A percentile compares a stretch with the other conserved stretches of the same genome.
These are phyloP conservation scores for Scrobipalpa atriplicella DNA, from an alignment of 2,888 invertebrate genomes.

Conservation along the genomic window DNA sequence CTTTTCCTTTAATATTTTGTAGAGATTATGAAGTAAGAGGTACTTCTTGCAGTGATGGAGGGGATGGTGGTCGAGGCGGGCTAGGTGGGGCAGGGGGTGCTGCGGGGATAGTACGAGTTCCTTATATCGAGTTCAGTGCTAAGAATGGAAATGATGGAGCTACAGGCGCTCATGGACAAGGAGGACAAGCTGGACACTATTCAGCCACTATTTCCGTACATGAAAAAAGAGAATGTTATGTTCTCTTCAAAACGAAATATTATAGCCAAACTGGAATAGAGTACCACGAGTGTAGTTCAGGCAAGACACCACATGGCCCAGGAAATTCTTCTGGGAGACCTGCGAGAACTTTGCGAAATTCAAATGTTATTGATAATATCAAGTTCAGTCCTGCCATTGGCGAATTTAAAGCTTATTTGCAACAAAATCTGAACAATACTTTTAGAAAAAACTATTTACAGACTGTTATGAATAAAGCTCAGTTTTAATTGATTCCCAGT, in stretches of 20 bases:
- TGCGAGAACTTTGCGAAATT: too few species aligned
- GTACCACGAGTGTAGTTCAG: neutral
- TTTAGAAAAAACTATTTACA: too few species aligned
- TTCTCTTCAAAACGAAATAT: neutral
- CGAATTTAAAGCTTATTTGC: too few species aligned
- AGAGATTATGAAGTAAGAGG: neutral
- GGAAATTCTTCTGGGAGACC: neutral
- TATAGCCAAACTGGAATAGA: neutral
- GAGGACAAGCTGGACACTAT: neutral
- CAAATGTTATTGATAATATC: too few species aligned
- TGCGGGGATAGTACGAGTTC: neutral
- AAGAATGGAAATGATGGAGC: neutral
- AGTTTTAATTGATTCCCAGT: too few species aligned
- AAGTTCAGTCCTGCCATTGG: too few species aligned
- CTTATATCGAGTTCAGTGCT: neutral
- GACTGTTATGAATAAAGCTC: too few species aligned
- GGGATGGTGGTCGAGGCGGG: neutral
- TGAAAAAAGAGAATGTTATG: neutral
- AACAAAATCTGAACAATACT: too few species aligned
- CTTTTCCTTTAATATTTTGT: neutral
- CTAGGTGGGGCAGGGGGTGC: neutral
- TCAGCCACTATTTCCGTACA: neutral
- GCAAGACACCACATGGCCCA: neutral
- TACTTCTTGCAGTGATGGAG: constrained; percentile 1
- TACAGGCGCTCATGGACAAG: neutral